phyloP scores from a whole-genome alignment of 2,888 invertebrate species.

The Campaea margaritaria region DNA sequence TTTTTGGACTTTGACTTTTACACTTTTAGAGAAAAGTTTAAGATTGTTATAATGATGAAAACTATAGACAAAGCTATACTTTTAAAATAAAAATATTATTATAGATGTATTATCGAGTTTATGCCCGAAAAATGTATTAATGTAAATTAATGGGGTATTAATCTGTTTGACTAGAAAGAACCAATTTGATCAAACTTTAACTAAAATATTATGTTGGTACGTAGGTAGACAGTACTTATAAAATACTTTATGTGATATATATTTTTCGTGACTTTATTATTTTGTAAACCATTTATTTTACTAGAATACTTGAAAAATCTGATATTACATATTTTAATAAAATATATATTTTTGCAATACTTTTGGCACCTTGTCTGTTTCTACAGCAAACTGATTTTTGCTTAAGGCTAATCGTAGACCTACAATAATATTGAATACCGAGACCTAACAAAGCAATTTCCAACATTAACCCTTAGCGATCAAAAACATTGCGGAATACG shows the following conservation, averaged over 20 bases:
- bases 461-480: too few relatives aligned
- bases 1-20: too few relatives aligned
- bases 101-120: not conserved
- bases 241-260: too few relatives aligned
- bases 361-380: conserved; percentile 47
- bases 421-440: too few relatives aligned
- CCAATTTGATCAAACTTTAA: conserved; percentile 9
- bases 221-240: too few relatives aligned
- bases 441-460: too few relatives aligned
- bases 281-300: not conserved
- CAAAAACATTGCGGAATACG: too few relatives aligned
- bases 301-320: conserved; percentile 1
- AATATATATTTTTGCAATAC: conserved; percentile 18
- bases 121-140: not conserved
- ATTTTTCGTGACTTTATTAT: not conserved
- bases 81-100: too few relatives aligned
- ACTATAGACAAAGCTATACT: too few relatives aligned
- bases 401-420: too few relatives aligned
- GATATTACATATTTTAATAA: conserved; percentile 5
- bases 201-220: not conserved
- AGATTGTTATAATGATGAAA: too few relatives aligned
- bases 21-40: too few relatives aligned
- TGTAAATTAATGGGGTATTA: not conserved
- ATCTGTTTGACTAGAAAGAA: conserved; percentile 30
- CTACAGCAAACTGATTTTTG: conserved; percentile 15